phyloP scores from a whole-genome alignment of 2,888 invertebrate genomes.

The Tribolium freemani region DNA sequence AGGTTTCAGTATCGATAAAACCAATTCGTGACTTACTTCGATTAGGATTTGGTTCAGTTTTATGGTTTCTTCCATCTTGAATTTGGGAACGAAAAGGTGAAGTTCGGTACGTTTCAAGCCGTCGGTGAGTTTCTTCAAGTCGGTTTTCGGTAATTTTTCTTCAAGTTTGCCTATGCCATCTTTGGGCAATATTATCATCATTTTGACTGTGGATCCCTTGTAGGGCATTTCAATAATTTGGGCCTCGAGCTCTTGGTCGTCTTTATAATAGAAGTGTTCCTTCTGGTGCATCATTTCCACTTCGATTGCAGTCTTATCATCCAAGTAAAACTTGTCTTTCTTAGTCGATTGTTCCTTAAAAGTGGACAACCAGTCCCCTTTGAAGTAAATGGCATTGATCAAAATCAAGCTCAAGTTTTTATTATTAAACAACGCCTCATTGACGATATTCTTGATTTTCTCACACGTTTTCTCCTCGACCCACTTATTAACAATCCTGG shows the following conservation, averaged over 20 bases:
- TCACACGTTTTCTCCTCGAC: slow-evolving; percentile 82
- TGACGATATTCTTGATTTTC: slow-evolving; percentile 83
- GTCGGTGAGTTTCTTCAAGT: slow-evolving; percentile 69
- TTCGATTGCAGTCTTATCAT: slow-evolving; percentile 69
- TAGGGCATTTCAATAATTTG: slow-evolving; percentile 80
- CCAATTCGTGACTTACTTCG: slow-evolving; percentile 70
- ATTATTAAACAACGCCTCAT: slow-evolving; percentile 70
- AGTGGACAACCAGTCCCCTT: slow-evolving; percentile 78
- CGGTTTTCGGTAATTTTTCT: slow-evolving; percentile 71
- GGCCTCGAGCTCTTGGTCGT: slow-evolving; percentile 70
- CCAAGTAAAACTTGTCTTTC: slow-evolving; percentile 75
- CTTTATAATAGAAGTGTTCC: slow-evolving; percentile 68
- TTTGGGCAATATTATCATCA: slow-evolving; percentile 82
- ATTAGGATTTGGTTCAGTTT: slow-evolving; percentile 73
- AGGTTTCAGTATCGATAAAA: neutral
- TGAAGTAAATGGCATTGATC: slow-evolving; percentile 88
- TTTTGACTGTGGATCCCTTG: slow-evolving; percentile 74
- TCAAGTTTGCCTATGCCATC: slow-evolving; percentile 76
- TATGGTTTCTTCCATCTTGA: slow-evolving; percentile 82
- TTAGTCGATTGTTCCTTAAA: slow-evolving; percentile 74
- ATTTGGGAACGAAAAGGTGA: slow-evolving; percentile 80
- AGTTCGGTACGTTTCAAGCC: slow-evolving; percentile 71
- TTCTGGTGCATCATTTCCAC: slow-evolving; percentile 80
- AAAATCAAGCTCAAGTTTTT: slow-evolving; percentile 71
- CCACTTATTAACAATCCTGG: slow-evolving; percentile 81